phyloP scores from a whole-genome alignment of 2,888 invertebrate species.

The Opisthograptis luteolata region DNA sequence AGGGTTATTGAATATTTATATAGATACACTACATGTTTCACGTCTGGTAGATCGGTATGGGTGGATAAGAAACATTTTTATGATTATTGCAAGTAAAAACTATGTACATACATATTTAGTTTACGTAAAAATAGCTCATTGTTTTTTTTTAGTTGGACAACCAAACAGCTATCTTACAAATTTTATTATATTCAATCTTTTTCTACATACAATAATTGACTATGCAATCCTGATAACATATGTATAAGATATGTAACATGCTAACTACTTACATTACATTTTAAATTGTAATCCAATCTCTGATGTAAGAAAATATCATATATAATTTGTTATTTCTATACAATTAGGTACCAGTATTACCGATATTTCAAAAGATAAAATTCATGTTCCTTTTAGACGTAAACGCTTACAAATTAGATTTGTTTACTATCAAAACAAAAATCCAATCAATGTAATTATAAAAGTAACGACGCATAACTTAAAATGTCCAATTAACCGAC shows the following conservation, averaged over 20 bases:
- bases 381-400: neutral
- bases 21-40: conserved; percentile 4
- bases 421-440: conserved; percentile 9
- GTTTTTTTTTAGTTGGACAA: too few relatives aligned
- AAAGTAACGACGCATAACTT: conserved; percentile 17
- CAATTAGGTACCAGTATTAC: too few relatives aligned
- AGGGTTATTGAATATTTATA: conserved; percentile 51
- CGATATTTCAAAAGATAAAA: too few relatives aligned
- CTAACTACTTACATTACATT: too few relatives aligned
- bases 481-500: conserved; percentile 20
- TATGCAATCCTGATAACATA: too few relatives aligned
- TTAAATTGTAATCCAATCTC: too few relatives aligned
- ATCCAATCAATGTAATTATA: conserved; percentile 11
- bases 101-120: neutral
- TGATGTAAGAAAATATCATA: too few relatives aligned
- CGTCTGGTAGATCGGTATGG: neutral
- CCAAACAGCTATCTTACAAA: too few relatives aligned
- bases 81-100: neutral
- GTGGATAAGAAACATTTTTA: conserved; percentile 1
- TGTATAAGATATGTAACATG: too few relatives aligned
- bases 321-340: too few relatives aligned
- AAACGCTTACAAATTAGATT: conserved; percentile 2
- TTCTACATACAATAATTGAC: too few relatives aligned
- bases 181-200: too few relatives aligned
- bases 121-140: neutral